phyloP scores from a whole-genome alignment of 2,113 vertebrate genomes.

The Anser brachyrhynchus region DNA sequence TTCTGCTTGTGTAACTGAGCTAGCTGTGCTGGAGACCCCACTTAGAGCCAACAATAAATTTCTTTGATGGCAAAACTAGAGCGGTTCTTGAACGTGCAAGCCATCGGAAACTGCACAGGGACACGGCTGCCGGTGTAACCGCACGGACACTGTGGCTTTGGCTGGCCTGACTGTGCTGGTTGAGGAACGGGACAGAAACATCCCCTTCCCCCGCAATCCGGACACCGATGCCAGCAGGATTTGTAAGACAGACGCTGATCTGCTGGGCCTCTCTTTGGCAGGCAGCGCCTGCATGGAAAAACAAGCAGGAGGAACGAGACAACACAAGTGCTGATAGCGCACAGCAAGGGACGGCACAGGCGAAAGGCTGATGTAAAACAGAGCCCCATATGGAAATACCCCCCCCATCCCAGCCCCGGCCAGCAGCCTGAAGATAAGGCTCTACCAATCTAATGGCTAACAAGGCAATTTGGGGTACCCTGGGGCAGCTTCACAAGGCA shows the following conservation, averaged over 20 bases:
- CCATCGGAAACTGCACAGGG: not conserved
- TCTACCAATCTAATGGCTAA: not conserved
- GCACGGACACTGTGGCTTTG: not conserved
- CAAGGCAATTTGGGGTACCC: not conserved
- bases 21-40: not conserved
- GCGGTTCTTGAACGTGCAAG: not conserved
- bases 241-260: not conserved
- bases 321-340: not conserved
- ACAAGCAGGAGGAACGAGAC: not conserved
- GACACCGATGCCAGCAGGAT: not conserved
- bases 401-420: not conserved
- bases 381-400: not conserved
- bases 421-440: not conserved
- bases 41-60: constrained; percentile 15
- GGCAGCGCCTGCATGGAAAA: not conserved
- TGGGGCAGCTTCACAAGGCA: not conserved
- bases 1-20: constrained; percentile 27
- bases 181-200: constrained; percentile 7
- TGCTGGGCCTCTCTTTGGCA: constrained; percentile 9
- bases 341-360: not conserved
- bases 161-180: not conserved
- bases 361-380: constrained; percentile 3
- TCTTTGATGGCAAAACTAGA: constrained; percentile 16
- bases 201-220: not conserved
- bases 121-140: not conserved